Base-by-base conservation (phyloP, 37 sponge, comb jelly and placozoan species). In the Oopsacas minuta region DNA sequence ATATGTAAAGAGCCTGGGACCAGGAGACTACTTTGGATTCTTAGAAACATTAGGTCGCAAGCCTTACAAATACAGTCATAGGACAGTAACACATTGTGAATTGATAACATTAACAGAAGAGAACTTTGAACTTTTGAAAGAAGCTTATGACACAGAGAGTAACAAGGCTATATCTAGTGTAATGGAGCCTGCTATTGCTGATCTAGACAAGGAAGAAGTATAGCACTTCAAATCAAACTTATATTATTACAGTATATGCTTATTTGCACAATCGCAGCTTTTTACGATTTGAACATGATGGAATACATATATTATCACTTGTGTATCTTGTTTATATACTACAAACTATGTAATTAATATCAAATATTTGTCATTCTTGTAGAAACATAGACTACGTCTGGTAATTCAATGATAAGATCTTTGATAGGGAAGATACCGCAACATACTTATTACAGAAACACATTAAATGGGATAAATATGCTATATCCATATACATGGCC, bases 11-110 rank as follows among this genome's bases (percentile, higher is more conserved):
- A 20, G 7, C 1, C 75, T 61, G 28, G 75, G 75, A 3, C 17
- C 75, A 12, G 75, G 75, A 5, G 75, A 61, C 75, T 61, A 61
- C 75, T 61, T 61, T 12, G 75, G 75, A 25, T 61, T 61, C 75
- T 10, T 25, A 61, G 75, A 61, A 61, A 61, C 75, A 5, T 12
- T 61, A 5, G 75, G 75, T 20, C 75, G 75, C 30, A 61, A 12
- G 28, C 75, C 75, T 5, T 61, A 61, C 75, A 61, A 25, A 3
- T 25, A 61, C 75, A 61, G 30, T 12, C 75, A 61, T 61, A 61
- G 75, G 30, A 61, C 75, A 61, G 30, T 61, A 61, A 61, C 75
- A n/a, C 75, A 61, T 12, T 61, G 75, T 12, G 75, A 61, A 12
- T 12, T 61, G 75, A 61, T 61, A 25, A 61, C 30, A 25, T 61